Conservation (phyloP, 2,113 vertebrate species). For the Pteronura brasiliensis region DNA sequence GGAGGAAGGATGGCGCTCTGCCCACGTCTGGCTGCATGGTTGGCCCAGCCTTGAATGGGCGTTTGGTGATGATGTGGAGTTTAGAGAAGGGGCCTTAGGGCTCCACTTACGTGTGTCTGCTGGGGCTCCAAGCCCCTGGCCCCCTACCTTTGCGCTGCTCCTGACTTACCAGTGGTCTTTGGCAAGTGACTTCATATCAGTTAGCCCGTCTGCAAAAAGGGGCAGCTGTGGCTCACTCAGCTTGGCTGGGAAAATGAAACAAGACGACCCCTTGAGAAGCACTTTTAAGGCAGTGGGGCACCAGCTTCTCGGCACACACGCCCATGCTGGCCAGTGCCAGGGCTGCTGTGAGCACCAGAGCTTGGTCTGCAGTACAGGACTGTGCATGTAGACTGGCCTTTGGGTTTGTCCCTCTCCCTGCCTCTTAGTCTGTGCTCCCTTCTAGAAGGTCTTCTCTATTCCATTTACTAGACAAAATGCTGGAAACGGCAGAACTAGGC, state of each 20-base stretch:
- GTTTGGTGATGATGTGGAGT: not conserved
- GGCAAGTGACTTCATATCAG: not conserved
- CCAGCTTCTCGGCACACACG: accelerated
- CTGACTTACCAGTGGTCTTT: not conserved
- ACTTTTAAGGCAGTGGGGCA: accelerated
- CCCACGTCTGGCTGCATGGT: not conserved
- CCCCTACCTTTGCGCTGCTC: not conserved
- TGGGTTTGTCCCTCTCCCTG: not conserved
- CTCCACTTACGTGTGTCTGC: not conserved
- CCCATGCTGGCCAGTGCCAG: accelerated
- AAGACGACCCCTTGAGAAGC: not conserved
- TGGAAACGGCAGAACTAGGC: not conserved
- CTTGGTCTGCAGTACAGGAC: accelerated
- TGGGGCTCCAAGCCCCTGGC: not conserved
- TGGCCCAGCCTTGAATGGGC: not conserved
- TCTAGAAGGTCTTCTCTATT: not conserved
- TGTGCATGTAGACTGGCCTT: no score
- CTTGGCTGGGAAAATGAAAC: not conserved
- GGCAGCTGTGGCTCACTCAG: accelerated
- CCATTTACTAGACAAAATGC: not conserved
- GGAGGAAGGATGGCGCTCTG: not conserved
- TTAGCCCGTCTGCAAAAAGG: not conserved
- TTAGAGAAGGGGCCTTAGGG: not conserved
- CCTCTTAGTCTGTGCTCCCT: not conserved
- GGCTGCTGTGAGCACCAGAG: not conserved